phyloP scores from a whole-genome alignment of 2,888 invertebrate genomes.

The Caenorhabditis becei region DNA sequence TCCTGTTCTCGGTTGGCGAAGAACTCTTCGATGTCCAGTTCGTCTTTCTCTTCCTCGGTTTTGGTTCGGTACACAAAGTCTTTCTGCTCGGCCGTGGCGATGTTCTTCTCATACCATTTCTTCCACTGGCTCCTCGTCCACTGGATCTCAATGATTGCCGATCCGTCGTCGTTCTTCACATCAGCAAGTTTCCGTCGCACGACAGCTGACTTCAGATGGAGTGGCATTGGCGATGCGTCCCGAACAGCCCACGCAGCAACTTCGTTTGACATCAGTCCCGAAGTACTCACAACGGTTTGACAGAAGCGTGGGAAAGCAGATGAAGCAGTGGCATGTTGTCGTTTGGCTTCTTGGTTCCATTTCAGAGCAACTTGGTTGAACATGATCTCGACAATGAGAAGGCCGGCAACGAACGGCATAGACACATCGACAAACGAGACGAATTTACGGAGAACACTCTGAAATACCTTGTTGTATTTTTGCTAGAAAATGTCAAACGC shows the following conservation, averaged over 20 bases:
- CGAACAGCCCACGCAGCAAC: constrained; percentile 63
- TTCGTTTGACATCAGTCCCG: constrained; percentile 49
- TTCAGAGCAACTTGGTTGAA: constrained; percentile 38
- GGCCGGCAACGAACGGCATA: constrained; percentile 60
- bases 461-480: constrained; percentile 12
- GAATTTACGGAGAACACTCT: constrained; percentile 59
- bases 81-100: constrained; percentile 67
- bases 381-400: constrained; percentile 47
- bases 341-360: constrained; percentile 41
- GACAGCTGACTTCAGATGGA: constrained; percentile 64
- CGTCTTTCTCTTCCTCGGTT: constrained; percentile 72
- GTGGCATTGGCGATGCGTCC: constrained; percentile 69
- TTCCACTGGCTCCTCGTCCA: constrained; percentile 72
- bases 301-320: constrained; percentile 55
- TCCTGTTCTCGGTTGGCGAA: constrained; percentile 58
- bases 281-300: constrained; percentile 6
- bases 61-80: constrained; percentile 75
- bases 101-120: constrained; percentile 72
- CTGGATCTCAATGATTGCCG: constrained; percentile 58
- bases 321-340: constrained; percentile 22
- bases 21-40: constrained; percentile 64
- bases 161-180: constrained; percentile 26
- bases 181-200: constrained; percentile 44
- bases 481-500: background rate
- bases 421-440: constrained; percentile 67